Base-by-base conservation (phyloP, 2,888 invertebrate genomes). In the Athalia cordata region DNA sequence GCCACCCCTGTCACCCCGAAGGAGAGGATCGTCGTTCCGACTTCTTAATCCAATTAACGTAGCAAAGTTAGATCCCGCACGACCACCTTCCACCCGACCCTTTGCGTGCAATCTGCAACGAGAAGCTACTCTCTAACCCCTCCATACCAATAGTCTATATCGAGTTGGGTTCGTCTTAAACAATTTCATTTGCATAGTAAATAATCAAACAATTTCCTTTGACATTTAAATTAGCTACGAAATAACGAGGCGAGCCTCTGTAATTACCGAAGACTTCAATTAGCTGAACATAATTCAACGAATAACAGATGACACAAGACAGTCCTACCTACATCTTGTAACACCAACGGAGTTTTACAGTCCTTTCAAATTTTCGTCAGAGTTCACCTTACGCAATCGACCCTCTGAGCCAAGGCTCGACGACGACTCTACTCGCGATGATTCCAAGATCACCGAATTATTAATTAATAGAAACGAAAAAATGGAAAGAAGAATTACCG, bases 1-100 rank as follows among this genome's bases (percentile, higher is more conserved):
- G 70, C 82, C 83, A 85, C 83, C 81, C 82, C 81, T 83, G 82
- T 81, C 83, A 79, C 82, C 79, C 77, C 81, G 85, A 84, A 86
- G 85, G 83, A 86, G 84, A 85, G 29, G 29, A 29, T 29, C 29
- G 85, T 84, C 83, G 84, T 82, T 85, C 86, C 87, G 87, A 86
- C 87, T 88, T 86, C 88, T 88, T 89, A 88, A 89, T 89, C 89
- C 89, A 89, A 89, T 89, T 89, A 89, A 89, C 87, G 86, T 83
- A 82, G 82, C 83, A 82, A 86, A 89, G 88, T 89, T 88, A 89
- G 87, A 85, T 86, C 80, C 68, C 79, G 80, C 79, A 11, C 62
- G 59, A 55, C 57, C 47, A 78, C 78, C 78, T 45, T 68, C 78
- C 78, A 67, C 9, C 50, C 68, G 62, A 75, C 75, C 75, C 75